phyloP scores from a whole-genome alignment of 2,797 vertebrate species.

The Gouania willdenowi region DNA sequence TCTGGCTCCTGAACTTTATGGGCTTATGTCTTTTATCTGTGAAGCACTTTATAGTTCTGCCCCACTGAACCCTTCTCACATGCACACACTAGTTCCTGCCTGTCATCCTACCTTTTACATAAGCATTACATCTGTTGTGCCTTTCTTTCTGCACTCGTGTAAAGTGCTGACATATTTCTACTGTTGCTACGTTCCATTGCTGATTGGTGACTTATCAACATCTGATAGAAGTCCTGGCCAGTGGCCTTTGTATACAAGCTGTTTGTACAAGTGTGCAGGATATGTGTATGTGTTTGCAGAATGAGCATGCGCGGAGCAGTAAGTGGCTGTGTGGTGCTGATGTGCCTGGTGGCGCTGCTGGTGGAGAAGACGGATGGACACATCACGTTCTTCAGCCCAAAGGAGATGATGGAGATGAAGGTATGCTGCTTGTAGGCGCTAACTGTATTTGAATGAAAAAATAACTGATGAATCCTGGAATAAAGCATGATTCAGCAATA shows the following conservation, averaged over 20 bases:
- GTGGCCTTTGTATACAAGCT: neutral
- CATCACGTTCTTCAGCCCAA: conserved; percentile 79
- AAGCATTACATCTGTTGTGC: conserved; percentile 14
- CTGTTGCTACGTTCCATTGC: no score
- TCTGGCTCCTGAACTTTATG: conserved; percentile 7
- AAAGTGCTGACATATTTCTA: conserved; percentile 26
- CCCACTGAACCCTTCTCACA: neutral
- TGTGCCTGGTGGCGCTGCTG: conserved; percentile 64
- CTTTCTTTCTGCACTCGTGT: conserved; percentile 8
- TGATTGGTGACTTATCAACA: no score
- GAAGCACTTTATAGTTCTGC: conserved; percentile 20
- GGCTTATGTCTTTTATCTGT: conserved; percentile 27
- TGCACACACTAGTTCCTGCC: conserved; percentile 9
- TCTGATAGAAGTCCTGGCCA: neutral
- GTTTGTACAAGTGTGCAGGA: neutral
- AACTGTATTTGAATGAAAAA: no score
- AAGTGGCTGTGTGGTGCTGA: conserved; percentile 57
- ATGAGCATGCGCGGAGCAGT: conserved; percentile 61
- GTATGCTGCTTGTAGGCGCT: conserved; percentile 51
- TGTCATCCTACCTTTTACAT: conserved; percentile 32
- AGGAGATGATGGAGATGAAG: conserved; percentile 76
- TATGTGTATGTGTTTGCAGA: conserved; percentile 6
- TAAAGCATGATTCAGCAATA: no score
- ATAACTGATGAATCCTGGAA: no score
- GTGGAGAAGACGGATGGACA: conserved; percentile 74